Evolutionary conservation across 1,140 invertebrate species (phyloP), one percentile per base, ranked within the genome.

Genomic region (Anastrepha ludens): DNA sequence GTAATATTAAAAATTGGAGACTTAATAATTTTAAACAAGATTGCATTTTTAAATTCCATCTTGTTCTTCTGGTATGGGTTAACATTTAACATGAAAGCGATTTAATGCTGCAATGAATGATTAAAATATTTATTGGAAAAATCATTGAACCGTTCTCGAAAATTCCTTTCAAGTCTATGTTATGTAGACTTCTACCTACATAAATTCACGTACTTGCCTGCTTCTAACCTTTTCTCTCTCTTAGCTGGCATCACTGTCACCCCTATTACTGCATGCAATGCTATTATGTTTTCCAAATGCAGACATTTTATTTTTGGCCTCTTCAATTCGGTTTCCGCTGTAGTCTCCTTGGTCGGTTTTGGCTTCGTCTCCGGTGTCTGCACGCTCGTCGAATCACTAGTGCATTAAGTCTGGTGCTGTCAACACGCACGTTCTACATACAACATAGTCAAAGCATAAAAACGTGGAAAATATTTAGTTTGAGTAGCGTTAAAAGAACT

Each of bases 401-500:
- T 88, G 87, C 85, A 70, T 86, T 88, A 58, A 88, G 85, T 86
- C 85, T 88, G 85, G 29, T 86, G 85, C 64, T 88, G 81, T 47
- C 62, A 88, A 74, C 81, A 70, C 85, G 87, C 87, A 88, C 85
- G 85, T 86, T 50, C 67, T 67, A 70, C 47, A 41, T 64, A 70
- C 62, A 70, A 87, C 39, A 41, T 20, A 70, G 55, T 15, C 4
- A 39, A 15, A 60, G 20, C 17, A 87, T 67, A 67, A 65, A 87
- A 55, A 87, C 47, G 60, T 70, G 60, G 13, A 87, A 64, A 50
- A 87, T 70, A 44, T 65, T 65, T 87, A 15, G 11, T 86, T 67
- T 59, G 5, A 17, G 15, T 67, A 65, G 11, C n/a, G 20, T 67
- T 44, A 65, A 86, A 58, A 86, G 0, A 29, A 86, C 58, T 85